Base-by-base conservation (phyloP, 2,113 vertebrate genomes). In the Brevimyrus niger region DNA sequence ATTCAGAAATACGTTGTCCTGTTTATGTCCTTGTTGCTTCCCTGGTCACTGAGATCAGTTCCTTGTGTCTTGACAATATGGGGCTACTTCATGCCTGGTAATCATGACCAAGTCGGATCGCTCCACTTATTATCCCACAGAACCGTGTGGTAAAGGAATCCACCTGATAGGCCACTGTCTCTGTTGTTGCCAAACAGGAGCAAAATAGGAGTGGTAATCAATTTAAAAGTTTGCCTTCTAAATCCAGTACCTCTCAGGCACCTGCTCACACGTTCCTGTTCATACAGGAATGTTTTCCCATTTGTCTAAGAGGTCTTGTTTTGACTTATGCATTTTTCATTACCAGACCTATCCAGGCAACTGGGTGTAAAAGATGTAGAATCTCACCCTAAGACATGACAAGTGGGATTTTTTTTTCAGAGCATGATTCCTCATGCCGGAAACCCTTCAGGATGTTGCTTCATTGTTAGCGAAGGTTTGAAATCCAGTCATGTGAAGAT, bases 81-180 rank as follows among this genome's bases (percentile, higher is more conserved):
- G 73, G 35, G 69, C 31, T 89, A 38, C 85, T 90, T 48, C 61
- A 73, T 76, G 69, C 17, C 31, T 42, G 73, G 38, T 80, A 15
- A 35, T 80, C 35, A 42, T 80, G 73, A 42, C 73, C 13, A 6
- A 42, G 73, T 42, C 35, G 17, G 15, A 76, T 42, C 0, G 3
- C 88, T 50, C 15, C 86, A 53, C 42, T 44, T 89, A 80, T 91
- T 84, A n/a, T 89, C 53, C 87, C 27, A 3, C 90, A 58, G 55
- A 84, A 89, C 90, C 73, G 51, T 27, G 84, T 90, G 88, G 88
- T 91, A 91, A 86, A 90, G 86, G 88, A 88, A 92, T 94, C 89
- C 93, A 91, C 92, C 91, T 92, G 90, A 87, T 83, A 89, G 89
- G 58, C 93, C 58, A 51, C 94, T 95, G 92, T 89, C 91, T 91